Base-by-base conservation (phyloP, 2,888 invertebrate species). In the Galeopsomyia nigrocyanea region DNA sequence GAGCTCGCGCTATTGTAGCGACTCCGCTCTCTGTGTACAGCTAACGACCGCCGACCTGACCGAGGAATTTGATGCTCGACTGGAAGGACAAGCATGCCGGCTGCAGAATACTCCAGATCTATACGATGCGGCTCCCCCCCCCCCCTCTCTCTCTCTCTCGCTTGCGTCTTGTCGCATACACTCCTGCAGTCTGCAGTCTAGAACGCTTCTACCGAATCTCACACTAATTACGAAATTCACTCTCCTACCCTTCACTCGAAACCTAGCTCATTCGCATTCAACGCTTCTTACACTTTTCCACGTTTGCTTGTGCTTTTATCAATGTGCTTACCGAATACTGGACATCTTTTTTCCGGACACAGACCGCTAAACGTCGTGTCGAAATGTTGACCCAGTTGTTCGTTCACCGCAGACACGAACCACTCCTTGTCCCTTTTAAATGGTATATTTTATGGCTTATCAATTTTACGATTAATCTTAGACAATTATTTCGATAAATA, bases 311-410 rank as follows among this genome's bases (percentile, higher is more conserved):
- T 39, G 21, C 53, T 64, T 49, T 49, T 61, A 31, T 39, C 10
- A 56, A 56, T 16, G 62, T 47, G 75, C 79, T 95, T 92, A 56
- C 94, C 95, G 85, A 92, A 94, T 77, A 95, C 82, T 55, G 94
- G 91, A 80, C 92, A 87, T 76, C 89, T 87, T 87, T 92, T 91
- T 82, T 91, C 89, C 22, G 94, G 90, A 80, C 95, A 96, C 31
- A 96, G 87, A 76, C 91, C 92, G 86, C 93, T 92, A 85, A 93
- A 92, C 0, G 95, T 94, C 80, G 92, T 85, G 82, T 96, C 95
- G 85, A 95, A 95, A 84, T 93, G 89, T 77, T 89, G 89, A n/a
- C 93, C 95, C 56, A 96, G 88, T 81, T 92, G 92, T 49, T 93
- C 92, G 64, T 92, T 90, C 76, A 95, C 87, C 78, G 92, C 90